Evolutionary conservation across 2,888 invertebrate genomes (phyloP).

Genomic region (Zele albiditarsus): DNA sequence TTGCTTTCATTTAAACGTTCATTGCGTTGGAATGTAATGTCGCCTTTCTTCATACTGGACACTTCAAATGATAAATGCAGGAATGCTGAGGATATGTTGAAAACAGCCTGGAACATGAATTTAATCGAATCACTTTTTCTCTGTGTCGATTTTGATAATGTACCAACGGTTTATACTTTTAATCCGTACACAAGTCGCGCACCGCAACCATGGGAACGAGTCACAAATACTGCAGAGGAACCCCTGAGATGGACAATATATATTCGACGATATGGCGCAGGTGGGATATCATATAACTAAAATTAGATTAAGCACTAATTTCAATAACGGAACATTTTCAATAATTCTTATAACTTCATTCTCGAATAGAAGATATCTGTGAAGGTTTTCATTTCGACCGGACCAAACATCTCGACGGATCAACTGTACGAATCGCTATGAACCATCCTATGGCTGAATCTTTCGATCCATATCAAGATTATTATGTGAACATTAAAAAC

Average conservation of each 20-base stretch:
- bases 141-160: neutral
- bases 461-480: no score
- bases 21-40: constrained; percentile 20
- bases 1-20: neutral
- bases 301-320: no score
- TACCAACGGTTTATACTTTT: neutral
- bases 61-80: neutral
- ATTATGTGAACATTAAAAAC: no score
- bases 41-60: neutral
- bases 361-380: neutral
- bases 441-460: no score
- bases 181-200: constrained; percentile 26
- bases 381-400: constrained; percentile 10
- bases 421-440: neutral
- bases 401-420: constrained; percentile 10
- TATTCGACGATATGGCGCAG: neutral
- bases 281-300: neutral
- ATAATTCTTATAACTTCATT: neutral
- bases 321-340: no score
- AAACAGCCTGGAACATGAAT: constrained; percentile 15
- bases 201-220: neutral
- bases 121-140: neutral
- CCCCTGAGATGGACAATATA: neutral
- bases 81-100: neutral
- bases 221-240: neutral